Evolutionary conservation across 2,797 vertebrate species (phyloP), one percentile per base, ranked within the genome.

Genomic region (Paramormyrops hopkinsi): DNA sequence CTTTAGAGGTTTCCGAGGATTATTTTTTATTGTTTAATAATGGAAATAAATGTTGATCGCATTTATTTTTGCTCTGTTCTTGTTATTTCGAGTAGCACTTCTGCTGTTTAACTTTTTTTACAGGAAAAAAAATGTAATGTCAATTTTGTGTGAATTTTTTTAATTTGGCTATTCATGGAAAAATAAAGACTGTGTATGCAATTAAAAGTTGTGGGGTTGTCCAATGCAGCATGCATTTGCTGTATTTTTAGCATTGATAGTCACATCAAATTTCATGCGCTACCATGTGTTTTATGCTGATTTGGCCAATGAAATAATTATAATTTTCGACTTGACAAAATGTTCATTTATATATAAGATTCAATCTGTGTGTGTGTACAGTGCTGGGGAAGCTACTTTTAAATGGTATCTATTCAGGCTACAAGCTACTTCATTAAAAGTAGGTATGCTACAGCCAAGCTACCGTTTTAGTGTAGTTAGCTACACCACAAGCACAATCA

Each of bases 131-230:
- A 62, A 85, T 91, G 90, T 91, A 89, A 87, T 73, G 88, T 90
- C 88, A 56, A 83, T 41, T 87, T 85, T 88, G 85, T 88, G 76
- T 90, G 25, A 50, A 84, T 79, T 88, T 86, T 88, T 89, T 82
- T 65, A 86, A 87, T 56, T 89, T 89, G 82, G 79, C 86, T 48
- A 85, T 85, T 90, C 65, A 76, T 86, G 65, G 86, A 88, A 88
- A 82, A 91, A 90, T 89, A 91, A 90, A 91, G 4, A 85, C 69
- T 88, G 62, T 91, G 88, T 89, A 90, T 88, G 87, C 86, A 82
- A 44, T 17, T 7, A 90, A 56, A 25, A 25, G 14, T 88, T 65
- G 22, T 29, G 90, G 84, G 56, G 79, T 86, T 87, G 9, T 33
- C 46, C 54, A 48, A 9, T 87, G n/a, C 51, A 84, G 48, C 44